Base-by-base conservation (phyloP, 1,140 invertebrate species). In the Carposina sasakii region DNA sequence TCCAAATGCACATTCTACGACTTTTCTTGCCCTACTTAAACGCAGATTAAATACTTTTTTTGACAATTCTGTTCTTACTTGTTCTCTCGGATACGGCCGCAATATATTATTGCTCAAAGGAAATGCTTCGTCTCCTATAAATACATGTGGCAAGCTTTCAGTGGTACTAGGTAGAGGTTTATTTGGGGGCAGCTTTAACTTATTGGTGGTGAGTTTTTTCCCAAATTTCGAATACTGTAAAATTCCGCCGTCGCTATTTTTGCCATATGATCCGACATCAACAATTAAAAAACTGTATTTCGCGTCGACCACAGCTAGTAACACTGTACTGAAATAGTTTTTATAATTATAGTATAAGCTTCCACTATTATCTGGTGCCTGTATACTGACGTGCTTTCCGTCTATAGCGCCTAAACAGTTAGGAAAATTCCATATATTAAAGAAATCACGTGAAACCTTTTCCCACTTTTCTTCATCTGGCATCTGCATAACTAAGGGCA, bases 101-200 rank as follows among this genome's bases (percentile, higher is more conserved):
- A 83, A 55, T 31, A 85, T 46, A 46, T 78, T 53, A 6, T 39
- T 13, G 12, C 48, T 42, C 21, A 86, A 52, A 10, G 63, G 51
- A 53, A 85, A 85, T 10, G 72, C 72, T 15, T 79, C 76, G 67
- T 84, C 82, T 13, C 53, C 76, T 9, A 85, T 52, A 60, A 85
- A 65, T 51, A 77, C 60, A 50, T 68, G 66, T 52, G 57, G 52
- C n/a, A 61, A 39, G 26, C 52, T 45, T 52, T 53, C 16, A 19
- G n/a, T 54, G 48, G 40, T 52, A 22, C 22, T n/a, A 2, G 10
- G 15, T 19, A 31, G 4, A 4, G 2, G 5, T 44, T 44, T 28
- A 5, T 12, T 15, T 2, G n/a, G 5, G 15, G 31, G 31, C 9
- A 33, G 9, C 4, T 33, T 33, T 33, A 33, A 33, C 8, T 5